These are phyloP conservation scores for Chloroceryle aenea DNA, from an alignment of 2,113 vertebrate species.

Conservation along the genomic window DNA sequence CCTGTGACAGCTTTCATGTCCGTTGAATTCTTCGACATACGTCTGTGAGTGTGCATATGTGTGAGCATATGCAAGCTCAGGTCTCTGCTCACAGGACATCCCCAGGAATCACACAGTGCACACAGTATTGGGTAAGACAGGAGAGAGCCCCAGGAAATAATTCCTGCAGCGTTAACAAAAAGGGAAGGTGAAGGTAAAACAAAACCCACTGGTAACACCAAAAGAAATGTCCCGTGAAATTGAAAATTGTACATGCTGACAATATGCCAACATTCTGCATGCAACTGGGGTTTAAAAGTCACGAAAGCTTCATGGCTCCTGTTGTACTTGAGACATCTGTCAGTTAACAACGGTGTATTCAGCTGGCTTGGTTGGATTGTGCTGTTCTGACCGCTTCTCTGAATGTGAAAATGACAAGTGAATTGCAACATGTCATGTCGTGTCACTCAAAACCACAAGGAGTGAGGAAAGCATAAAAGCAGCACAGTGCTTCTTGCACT, in stretches of 20 bases:
- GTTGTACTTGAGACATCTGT: background rate
- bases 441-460: background rate
- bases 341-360: background rate
- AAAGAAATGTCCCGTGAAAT: background rate
- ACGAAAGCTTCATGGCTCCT: background rate
- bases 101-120: background rate
- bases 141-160: background rate
- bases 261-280: background rate
- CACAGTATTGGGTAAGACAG: rapidly evolving
- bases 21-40: background rate
- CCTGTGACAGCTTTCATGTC: background rate
- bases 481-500: background rate
- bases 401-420: background rate
- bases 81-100: background rate
- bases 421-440: background rate
- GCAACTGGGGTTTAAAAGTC: background rate
- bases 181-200: background rate
- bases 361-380: background rate
- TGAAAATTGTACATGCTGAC: background rate
- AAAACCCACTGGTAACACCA: background rate
- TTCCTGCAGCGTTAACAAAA: background rate
- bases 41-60: rapidly evolving
- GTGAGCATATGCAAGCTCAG: background rate
- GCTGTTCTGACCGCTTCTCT: background rate
- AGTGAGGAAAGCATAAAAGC: rapidly evolving